Percentiles rank a stretch among this genome's conserved stretches.
These are phyloP conservation scores for Ophioninae sp. DNA, from an alignment of 2,888 invertebrate genomes.

Conservation along the genomic window DNA sequence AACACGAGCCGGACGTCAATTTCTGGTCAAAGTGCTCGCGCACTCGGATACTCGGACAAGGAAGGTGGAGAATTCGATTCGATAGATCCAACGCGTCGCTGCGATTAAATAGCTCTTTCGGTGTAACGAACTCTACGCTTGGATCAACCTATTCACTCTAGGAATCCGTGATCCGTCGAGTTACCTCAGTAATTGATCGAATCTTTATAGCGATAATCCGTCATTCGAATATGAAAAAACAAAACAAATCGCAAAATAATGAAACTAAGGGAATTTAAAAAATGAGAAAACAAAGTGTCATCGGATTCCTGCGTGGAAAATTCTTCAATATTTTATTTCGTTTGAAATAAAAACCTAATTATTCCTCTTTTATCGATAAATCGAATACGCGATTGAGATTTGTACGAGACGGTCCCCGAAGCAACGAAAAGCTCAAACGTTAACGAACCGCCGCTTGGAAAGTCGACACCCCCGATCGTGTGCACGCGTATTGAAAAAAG, in stretches of 20 bases:
- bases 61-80: conserved; percentile 1
- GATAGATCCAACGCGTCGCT: conserved; percentile 42
- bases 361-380: neutral
- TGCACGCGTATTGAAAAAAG: neutral
- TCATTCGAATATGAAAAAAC: no score
- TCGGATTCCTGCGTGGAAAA: no score
- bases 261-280: no score
- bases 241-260: no score
- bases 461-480: conserved; percentile 37
- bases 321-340: no score
- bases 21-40: conserved; percentile 32
- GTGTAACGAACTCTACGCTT: conserved; percentile 5
- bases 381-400: conserved; percentile 4
- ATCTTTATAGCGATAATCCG: no score
- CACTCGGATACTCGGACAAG: conserved; percentile 32
- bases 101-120: conserved; percentile 39
- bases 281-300: no score
- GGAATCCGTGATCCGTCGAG: neutral
- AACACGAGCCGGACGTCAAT: conserved; percentile 52
- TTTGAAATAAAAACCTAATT: neutral
- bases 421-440: conserved; percentile 4
- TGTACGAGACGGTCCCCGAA: conserved; percentile 13
- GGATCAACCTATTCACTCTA: conserved; percentile 18
- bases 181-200: no score
- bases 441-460: neutral